Evolutionary conservation across 2,888 invertebrate species (phyloP).

Genomic region (Amblyteles armatorius): DNA sequence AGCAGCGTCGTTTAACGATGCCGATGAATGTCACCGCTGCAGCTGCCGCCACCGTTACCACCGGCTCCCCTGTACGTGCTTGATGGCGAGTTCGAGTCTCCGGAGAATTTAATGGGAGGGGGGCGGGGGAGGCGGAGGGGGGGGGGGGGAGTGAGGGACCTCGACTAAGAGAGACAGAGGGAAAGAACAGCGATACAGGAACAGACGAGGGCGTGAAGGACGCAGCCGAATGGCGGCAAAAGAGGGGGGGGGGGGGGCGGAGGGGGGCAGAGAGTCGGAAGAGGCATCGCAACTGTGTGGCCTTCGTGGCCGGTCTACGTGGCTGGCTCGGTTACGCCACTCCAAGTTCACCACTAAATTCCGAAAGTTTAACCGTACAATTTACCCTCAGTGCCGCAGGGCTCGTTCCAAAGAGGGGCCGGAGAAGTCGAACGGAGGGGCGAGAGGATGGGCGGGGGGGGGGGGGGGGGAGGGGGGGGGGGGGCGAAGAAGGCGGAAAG

Average conservation of each 20-base stretch:
- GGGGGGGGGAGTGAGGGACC: too few relatives aligned
- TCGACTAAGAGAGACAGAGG: background rate
- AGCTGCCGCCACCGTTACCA: background rate
- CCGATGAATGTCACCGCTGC: background rate
- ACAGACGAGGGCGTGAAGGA: conserved; percentile 7
- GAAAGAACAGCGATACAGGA: background rate
- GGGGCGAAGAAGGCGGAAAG: conserved; percentile 16
- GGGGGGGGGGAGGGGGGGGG: background rate
- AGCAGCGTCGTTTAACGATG: conserved; percentile 14
- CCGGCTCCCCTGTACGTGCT: conserved; percentile 27
- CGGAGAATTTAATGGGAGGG: conserved; percentile 8
- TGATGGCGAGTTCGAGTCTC: conserved; percentile 16
- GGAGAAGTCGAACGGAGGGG: conserved; percentile 8
- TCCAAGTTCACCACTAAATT: conserved; percentile 78
- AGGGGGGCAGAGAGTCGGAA: conserved; percentile 11
- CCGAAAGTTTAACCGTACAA: conserved; percentile 73
- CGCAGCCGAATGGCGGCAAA: background rate
- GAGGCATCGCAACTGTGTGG: conserved; percentile 50
- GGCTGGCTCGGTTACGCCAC: conserved; percentile 71
- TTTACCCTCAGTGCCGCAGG: conserved; percentile 69
- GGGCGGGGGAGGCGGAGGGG: background rate
- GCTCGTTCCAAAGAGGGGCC: conserved; percentile 1
- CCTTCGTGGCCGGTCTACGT: conserved; percentile 45
- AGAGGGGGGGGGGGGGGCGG: background rate
- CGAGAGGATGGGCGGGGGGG: background rate